phyloP scores from a whole-genome alignment of 2,797 vertebrate species.

The Dicrostonyx torquatus region DNA sequence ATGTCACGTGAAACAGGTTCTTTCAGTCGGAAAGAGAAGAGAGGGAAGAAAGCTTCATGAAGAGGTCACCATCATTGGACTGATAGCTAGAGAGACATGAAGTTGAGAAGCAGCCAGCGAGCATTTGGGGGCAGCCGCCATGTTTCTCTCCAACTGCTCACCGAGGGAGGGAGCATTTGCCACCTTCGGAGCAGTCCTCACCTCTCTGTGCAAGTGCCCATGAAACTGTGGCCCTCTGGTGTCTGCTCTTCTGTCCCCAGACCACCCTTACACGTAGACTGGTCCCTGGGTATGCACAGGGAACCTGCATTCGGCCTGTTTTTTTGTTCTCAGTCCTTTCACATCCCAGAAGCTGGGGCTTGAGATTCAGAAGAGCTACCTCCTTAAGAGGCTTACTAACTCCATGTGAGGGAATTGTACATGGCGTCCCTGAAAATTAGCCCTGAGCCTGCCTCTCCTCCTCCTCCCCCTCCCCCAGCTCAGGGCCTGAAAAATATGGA shows the following conservation, averaged over 20 bases:
- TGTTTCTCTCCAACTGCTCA: neutral
- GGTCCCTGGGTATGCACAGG: too few species aligned
- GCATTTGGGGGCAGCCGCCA: neutral
- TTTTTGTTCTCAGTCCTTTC: neutral
- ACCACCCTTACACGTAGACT: neutral
- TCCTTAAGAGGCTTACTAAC: neutral
- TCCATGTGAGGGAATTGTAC: neutral
- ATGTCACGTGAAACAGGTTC: neutral
- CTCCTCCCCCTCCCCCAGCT: neutral
- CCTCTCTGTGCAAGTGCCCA: neutral
- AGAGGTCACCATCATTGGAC: neutral
- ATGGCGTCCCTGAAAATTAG: neutral
- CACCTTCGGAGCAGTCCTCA: neutral
- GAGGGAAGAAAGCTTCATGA: neutral
- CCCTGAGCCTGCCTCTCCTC: too few species aligned
- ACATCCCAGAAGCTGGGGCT: neutral
- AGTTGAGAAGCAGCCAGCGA: neutral
- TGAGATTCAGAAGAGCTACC: neutral
- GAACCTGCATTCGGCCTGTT: rapidly evolving
- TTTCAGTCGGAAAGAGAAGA: neutral
- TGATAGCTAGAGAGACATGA: neutral
- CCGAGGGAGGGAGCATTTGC: neutral
- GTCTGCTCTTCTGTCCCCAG: rapidly evolving
- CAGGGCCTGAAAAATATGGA: neutral
- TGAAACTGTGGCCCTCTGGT: neutral